Base-by-base conservation (phyloP, 2,888 invertebrate species). In the Lucinisca nassula region DNA sequence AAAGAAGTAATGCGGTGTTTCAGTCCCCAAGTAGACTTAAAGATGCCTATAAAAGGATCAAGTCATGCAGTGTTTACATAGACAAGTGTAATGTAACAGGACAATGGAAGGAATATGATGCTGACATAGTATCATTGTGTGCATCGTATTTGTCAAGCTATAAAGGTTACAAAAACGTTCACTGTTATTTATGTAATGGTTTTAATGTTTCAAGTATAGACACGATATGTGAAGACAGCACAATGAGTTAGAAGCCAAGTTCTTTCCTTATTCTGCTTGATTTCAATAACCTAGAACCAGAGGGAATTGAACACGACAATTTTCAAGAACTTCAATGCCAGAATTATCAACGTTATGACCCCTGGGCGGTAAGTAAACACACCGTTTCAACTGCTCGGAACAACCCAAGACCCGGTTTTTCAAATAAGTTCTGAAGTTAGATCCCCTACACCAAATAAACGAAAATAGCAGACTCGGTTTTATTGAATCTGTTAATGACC, bases 61-160 rank as follows among this genome's bases (percentile, higher is more conserved):
- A 27, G 27, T 12, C 0, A 4, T 87, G 87, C 55, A 21, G 38
- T 10, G 17, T 27, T 14, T 21, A 51, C 0, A 82, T 84, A 40
- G 84, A 84, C 37, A 35, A 75, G 30, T 89, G 85, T 75, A 89
- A 86, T 40, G 74, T 77, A 0, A 89, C 89, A 38, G 86, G 89
- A 17, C 37, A 27, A 3, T 89, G 89, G 89, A 14, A 35, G 32
- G 38, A 40, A 2, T 75, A 73, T 27, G 74, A 86, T 38, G 8
- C 4, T 0, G 14, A 55, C 8, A 40, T 84, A 21, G 89, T 86
- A 51, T 77, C 82, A 4, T 72, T 84, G 3, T 89, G 89, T 74
- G 21, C 79, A 1, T 88, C 87, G 0, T 88, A 88, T 49, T 30
- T 30, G 0, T 88, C 84, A 10, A n/a, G 27, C 4, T 88, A 88